Evolutionary conservation across 2,888 invertebrate species (phyloP), one percentile per base, ranked within the genome.

Genomic region (Orthosia cruda): DNA sequence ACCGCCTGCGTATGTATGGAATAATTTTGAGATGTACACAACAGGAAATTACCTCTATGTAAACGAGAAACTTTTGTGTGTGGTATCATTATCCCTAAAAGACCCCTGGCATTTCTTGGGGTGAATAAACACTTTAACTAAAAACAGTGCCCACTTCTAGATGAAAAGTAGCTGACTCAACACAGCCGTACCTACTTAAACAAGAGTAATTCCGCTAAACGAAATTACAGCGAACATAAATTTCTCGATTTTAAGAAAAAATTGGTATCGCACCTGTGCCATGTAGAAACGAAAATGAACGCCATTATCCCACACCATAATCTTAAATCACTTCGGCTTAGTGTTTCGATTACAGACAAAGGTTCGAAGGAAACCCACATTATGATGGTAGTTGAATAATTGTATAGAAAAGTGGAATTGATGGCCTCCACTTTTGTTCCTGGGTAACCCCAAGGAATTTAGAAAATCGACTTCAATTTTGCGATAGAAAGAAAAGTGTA

Each of bases 291-390:
- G 93, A 94, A 94, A 95, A 95, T 95, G 95, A 94, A 92, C 91
- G 94, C 94, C 91, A 95, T 96, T 96, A 96, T 95, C 95, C 96
- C 95, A 91, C 91, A 94, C 95, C 95, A 96, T 96, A 96, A 96
- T 95, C 96, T 95, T 96, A 96, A 96, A 96, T 96, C 96, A 96
- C 96, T 94, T 92, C 90, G 95, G 95, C 95, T 96, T 95, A 96
- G 95, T 95, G 94, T 95, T 96, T 96, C 96, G 95, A 95, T 96
- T 95, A 95, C 96, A 95, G 94, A 96, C 95, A 96, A 96, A 96
- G 96, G 95, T 93, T 94, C 93, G 92, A 90, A 90, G 93, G 93
- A 95, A 95, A 91, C 95, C 94, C 95, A 96, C 95, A 95, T 96
- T 96, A 96, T 96, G 94, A 96, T 93, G 92, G 92, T 94, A 93